Evolutionary conservation across 2,888 invertebrate genomes (phyloP).

Genomic region (Drosophila neotestacea): DNA sequence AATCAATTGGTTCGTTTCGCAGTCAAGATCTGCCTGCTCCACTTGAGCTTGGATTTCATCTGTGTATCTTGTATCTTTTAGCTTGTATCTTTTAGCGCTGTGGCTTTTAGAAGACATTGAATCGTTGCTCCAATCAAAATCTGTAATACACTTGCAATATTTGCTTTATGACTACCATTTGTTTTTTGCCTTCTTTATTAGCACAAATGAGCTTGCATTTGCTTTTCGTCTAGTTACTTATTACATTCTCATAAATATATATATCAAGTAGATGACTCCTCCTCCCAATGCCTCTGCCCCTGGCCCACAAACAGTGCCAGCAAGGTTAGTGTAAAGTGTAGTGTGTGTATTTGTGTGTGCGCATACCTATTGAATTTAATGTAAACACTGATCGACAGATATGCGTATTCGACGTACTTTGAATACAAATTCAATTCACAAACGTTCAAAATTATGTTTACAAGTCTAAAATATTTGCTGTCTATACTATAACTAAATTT

Average conservation of each 20-base stretch:
- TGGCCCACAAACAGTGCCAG: conserved; percentile 13
- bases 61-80: conserved; percentile 30
- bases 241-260: conserved; percentile 56
- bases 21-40: conserved; percentile 42
- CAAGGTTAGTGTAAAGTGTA: conserved; percentile 39
- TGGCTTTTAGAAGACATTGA: conserved; percentile 53
- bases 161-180: conserved; percentile 53
- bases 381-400: conserved; percentile 47
- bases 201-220: conserved; percentile 57
- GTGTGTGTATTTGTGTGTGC: conserved; percentile 18
- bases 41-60: conserved; percentile 67
- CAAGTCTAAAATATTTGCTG: background rate
- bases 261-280: conserved; percentile 4
- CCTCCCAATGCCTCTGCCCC: background rate
- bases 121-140: conserved; percentile 33
- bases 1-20: conserved; percentile 59
- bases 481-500: conserved; percentile 2
- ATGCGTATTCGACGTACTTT: conserved; percentile 28
- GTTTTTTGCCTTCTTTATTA: conserved; percentile 63
- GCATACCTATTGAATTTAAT: conserved; percentile 48
- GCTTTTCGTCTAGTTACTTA: conserved; percentile 40
- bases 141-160: conserved; percentile 58
- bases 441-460: conserved; percentile 19
- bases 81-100: conserved; percentile 26
- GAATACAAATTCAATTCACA: conserved; percentile 27